Conservation (phyloP, 2,113 vertebrate species). For the Corythaeola cristata region DNA sequence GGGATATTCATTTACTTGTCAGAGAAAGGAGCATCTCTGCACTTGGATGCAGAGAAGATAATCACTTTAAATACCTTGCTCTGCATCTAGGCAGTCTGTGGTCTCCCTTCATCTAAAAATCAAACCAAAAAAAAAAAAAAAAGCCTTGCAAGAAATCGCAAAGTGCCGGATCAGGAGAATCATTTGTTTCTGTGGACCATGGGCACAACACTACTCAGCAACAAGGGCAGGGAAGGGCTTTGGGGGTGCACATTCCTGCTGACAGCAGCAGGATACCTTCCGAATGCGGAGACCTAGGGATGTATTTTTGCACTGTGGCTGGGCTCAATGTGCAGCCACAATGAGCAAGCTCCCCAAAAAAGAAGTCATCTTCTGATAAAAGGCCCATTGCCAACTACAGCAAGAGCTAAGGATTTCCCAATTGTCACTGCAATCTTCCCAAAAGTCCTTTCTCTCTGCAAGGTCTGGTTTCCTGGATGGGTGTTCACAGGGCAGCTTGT, state of each 20-base stretch:
- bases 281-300: background rate
- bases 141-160: background rate
- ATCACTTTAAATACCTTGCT: background rate
- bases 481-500: background rate
- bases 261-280: background rate
- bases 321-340: background rate
- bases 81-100: background rate
- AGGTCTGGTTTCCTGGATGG: background rate
- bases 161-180: background rate
- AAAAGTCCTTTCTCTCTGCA: background rate
- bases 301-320: background rate
- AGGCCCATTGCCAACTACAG: background rate
- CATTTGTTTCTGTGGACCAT: fast-evolving
- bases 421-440: background rate
- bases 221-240: background rate
- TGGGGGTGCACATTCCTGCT: background rate
- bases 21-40: background rate
- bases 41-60: background rate
- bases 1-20: background rate
- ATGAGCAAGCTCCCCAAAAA: background rate
- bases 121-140: background rate
- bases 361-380: fast-evolving
- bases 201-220: background rate
- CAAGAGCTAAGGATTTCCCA: background rate
- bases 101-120: background rate